phyloP scores from a whole-genome alignment of 64 coral and sea anemone species.

The Platygyra sinensis region DNA sequence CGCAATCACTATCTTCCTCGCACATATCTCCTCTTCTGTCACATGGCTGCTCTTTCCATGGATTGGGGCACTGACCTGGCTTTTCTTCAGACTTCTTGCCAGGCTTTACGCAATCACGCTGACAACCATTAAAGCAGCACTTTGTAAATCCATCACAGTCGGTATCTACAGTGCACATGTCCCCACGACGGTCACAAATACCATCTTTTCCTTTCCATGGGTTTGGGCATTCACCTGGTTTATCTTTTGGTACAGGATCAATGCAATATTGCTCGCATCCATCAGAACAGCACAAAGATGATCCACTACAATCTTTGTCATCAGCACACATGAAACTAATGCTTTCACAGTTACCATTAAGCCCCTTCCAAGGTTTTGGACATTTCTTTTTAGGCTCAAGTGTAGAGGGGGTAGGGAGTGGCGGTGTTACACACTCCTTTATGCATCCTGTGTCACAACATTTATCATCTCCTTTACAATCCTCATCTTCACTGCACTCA shows the following conservation, averaged over 20 bases:
- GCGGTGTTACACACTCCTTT: constrained; percentile 3
- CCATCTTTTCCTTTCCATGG: constrained; percentile 32
- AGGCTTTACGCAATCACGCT: constrained; percentile 27
- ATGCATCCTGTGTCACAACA: constrained; percentile 40
- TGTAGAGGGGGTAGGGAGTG: background rate
- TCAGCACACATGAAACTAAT: background rate
- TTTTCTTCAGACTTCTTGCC: background rate
- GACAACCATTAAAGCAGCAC: constrained; percentile 21
- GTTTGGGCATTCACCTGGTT: constrained; percentile 59
- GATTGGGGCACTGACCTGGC: constrained; percentile 49
- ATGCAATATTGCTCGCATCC: constrained; percentile 33
- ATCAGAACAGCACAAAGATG: background rate
- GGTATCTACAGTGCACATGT: constrained; percentile 24
- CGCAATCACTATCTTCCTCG: constrained; percentile 33
- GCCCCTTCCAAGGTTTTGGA: constrained; percentile 22
- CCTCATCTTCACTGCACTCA: constrained; percentile 3
- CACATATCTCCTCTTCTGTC: constrained; percentile 65
- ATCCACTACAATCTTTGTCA: background rate
- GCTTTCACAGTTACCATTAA: constrained; percentile 11
- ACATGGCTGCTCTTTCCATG: constrained; percentile 59
- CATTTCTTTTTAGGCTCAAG: background rate
- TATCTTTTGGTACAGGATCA: background rate
- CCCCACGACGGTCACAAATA: constrained; percentile 40
- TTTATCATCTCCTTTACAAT: constrained; percentile 35
- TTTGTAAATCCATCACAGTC: constrained; percentile 16